Evolutionary conservation across 1,140 invertebrate genomes (phyloP).

Genomic region (Coelopa frigida): DNA sequence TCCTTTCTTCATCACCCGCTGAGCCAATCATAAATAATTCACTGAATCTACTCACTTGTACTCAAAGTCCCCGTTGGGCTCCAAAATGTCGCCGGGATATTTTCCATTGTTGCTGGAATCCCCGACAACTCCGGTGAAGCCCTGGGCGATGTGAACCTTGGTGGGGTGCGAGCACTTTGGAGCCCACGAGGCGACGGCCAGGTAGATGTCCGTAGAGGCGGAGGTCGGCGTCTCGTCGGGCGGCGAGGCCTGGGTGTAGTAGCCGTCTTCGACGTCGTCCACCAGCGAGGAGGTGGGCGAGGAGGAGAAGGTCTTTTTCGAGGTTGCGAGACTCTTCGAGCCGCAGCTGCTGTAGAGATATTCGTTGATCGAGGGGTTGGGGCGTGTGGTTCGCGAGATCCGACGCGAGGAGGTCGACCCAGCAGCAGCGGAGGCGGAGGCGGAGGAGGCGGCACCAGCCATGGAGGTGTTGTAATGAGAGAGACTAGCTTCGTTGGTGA

Average conservation of each 20-base stretch:
- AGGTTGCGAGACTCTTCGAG: conserved; percentile 1
- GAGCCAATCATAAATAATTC: too few species aligned
- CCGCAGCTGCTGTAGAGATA: conserved; percentile 34
- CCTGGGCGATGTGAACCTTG: conserved; percentile 24
- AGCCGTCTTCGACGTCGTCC: conserved; percentile 33
- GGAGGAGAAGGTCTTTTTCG: conserved; percentile 5
- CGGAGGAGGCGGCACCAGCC: neutral
- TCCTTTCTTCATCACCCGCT: too few species aligned
- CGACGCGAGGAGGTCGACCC: conserved; percentile 26
- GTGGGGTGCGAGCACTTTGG: conserved; percentile 50
- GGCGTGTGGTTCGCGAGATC: too few species aligned
- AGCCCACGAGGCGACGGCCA: conserved; percentile 53
- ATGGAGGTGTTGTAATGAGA: neutral
- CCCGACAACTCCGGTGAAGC: conserved; percentile 14
- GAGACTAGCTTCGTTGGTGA: conserved; percentile 5
- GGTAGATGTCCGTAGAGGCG: conserved; percentile 46
- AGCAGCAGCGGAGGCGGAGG: too few species aligned
- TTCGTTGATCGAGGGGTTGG: conserved; percentile 39
- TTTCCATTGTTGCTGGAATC: neutral
- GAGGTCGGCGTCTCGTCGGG: neutral
- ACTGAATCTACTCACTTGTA: conserved; percentile 44
- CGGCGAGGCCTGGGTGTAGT: conserved; percentile 36
- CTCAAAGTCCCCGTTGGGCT: conserved; percentile 41
- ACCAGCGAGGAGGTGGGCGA: conserved; percentile 2
- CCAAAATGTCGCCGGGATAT: conserved; percentile 30